A percentile compares a stretch with the other conserved stretches of the same genome.
phyloP scores from a whole-genome alignment of 2,888 invertebrate species.

The Diaperis boleti region DNA sequence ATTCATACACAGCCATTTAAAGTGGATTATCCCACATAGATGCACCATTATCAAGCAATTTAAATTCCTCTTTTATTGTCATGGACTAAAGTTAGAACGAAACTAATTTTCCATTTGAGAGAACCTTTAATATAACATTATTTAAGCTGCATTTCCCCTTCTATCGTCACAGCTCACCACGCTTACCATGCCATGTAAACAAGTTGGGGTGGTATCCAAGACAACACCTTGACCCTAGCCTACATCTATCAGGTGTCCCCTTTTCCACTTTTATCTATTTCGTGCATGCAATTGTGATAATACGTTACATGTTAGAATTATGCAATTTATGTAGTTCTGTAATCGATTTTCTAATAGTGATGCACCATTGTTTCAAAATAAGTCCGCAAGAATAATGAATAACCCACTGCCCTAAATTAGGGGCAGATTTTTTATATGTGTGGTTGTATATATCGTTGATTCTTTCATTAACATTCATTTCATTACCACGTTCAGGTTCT shows the following conservation, averaged over 20 bases:
- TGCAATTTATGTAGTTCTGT: not conserved
- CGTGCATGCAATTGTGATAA: constrained; percentile 11
- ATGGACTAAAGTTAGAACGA: constrained; percentile 11
- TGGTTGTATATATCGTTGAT: too few species aligned
- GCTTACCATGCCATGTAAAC: constrained; percentile 37
- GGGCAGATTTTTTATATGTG: too few species aligned
- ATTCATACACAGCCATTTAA: not conserved
- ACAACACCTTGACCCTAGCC: constrained; percentile 44
- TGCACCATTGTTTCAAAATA: constrained; percentile 1
- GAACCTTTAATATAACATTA: constrained; percentile 3
- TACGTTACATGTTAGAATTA: not conserved
- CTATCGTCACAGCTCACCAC: constrained; percentile 13
- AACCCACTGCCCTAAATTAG: not conserved
- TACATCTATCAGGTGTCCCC: constrained; percentile 44
- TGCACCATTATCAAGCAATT: constrained; percentile 13
- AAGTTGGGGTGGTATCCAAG: constrained; percentile 44
- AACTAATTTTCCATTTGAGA: constrained; percentile 22
- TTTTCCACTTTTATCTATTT: constrained; percentile 30
- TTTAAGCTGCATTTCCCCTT: constrained; percentile 4
- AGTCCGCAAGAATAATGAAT: not conserved
- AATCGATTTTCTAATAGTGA: constrained; percentile 17
- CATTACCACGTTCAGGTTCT: too few species aligned
- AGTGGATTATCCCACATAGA: constrained; percentile 1
- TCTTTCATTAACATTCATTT: too few species aligned
- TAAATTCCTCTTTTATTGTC: constrained; percentile 12